Conservation (phyloP, 2,888 invertebrate genomes). For the Drosophila imparisetae region DNA sequence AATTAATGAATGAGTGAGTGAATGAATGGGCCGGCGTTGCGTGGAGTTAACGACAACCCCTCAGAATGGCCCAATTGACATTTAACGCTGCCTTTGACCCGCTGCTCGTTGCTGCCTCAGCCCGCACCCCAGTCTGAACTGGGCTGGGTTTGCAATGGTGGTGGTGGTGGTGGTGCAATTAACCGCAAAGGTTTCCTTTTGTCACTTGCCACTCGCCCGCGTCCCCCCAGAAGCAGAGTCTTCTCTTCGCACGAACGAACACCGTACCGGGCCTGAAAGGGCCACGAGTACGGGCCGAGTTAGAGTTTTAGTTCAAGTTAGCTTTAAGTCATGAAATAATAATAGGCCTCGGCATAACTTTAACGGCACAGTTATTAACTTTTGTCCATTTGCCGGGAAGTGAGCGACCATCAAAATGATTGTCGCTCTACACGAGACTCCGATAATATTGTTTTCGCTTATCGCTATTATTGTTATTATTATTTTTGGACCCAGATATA, state of each 20-base stretch:
- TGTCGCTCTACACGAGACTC: slow-evolving; percentile 33
- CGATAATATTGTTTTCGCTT: slow-evolving; percentile 50
- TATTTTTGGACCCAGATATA: slow-evolving; percentile 1
- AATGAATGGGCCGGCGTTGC: slow-evolving; percentile 18
- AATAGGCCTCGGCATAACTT: slow-evolving; percentile 58
- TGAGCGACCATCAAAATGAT: slow-evolving; percentile 52
- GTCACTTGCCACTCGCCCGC: slow-evolving; percentile 49
- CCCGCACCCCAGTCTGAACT: neutral
- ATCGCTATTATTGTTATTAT: slow-evolving; percentile 43
- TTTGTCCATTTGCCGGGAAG: slow-evolving; percentile 50
- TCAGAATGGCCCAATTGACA: slow-evolving; percentile 67
- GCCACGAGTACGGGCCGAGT: slow-evolving; percentile 3
- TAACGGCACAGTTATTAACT: slow-evolving; percentile 73
- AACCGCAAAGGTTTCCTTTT: slow-evolving; percentile 78
- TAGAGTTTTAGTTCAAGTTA: slow-evolving; percentile 9
- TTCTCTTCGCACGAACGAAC: slow-evolving; percentile 39
- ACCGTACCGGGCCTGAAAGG: neutral
- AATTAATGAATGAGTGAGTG: neutral
- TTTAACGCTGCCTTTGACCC: slow-evolving; percentile 72
- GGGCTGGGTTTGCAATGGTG: neutral
- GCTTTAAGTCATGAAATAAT: slow-evolving; percentile 74
- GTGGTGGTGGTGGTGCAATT: slow-evolving; percentile 52
- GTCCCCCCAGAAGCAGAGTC: slow-evolving; percentile 9
- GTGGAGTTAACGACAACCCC: slow-evolving; percentile 39
- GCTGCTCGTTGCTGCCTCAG: slow-evolving; percentile 8